Conservation (phyloP, 2,797 vertebrate genomes). For the Anguilla pacifica region DNA sequence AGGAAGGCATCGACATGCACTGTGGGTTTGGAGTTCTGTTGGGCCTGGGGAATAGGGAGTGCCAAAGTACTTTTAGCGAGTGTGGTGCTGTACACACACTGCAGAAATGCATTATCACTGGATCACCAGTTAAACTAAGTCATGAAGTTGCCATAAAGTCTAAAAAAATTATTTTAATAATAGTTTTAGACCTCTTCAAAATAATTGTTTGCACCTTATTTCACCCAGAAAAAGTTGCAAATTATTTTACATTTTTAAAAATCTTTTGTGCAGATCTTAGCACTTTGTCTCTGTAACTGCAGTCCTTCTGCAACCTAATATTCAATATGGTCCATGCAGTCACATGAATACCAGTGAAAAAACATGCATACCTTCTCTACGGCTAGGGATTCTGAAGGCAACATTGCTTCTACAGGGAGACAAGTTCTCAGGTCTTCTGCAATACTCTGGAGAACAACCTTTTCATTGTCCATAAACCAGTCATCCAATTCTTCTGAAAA, state of each 20-base stretch:
- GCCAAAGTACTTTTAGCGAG: neutral
- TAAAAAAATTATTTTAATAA: neutral
- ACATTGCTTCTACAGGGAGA: slow-evolving; percentile 79
- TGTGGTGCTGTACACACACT: neutral
- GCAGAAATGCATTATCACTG: slow-evolving; percentile 4
- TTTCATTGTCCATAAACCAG: slow-evolving; percentile 64
- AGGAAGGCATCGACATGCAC: slow-evolving; percentile 89
- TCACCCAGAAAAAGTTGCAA: neutral
- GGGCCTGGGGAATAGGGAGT: slow-evolving; percentile 69
- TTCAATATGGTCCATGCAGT: neutral
- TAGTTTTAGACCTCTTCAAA: neutral
- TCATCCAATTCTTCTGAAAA: slow-evolving; percentile 67
- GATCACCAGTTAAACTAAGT: neutral
- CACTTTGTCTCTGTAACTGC: neutral
- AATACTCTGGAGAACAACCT: slow-evolving; percentile 71
- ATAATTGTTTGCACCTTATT: neutral
- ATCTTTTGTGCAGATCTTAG: no score
- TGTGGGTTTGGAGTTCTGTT: slow-evolving; percentile 72
- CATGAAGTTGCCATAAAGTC: neutral
- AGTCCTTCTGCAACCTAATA: neutral
- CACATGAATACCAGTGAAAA: slow-evolving; percentile 29
- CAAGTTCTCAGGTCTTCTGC: slow-evolving; percentile 79
- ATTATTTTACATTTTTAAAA: no score
- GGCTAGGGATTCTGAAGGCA: slow-evolving; percentile 75
- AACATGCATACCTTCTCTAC: slow-evolving; percentile 70